Evolutionary conservation across 1,140 invertebrate genomes (phyloP).

Genomic region (Diprion similis): DNA sequence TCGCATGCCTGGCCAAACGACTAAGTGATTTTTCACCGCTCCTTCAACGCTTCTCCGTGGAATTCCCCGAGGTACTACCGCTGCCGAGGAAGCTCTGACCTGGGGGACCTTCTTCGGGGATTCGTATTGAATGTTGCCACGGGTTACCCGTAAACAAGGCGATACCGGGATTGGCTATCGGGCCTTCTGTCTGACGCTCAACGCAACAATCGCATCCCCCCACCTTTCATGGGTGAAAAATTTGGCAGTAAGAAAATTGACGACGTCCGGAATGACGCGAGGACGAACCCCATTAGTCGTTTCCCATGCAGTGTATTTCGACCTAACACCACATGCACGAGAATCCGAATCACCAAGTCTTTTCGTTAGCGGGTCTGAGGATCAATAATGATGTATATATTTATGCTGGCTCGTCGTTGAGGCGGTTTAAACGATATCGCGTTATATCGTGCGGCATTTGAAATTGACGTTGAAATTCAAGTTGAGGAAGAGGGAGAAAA

Average conservation of each 20-base stretch:
- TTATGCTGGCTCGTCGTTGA: neutral
- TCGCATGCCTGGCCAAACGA: too few relatives aligned
- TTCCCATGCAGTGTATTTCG: too few relatives aligned
- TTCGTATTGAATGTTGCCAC: neutral
- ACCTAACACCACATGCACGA: too few relatives aligned
- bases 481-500: neutral
- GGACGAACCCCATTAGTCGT: too few relatives aligned
- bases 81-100: neutral
- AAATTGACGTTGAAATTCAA: neutral
- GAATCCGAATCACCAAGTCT: too few relatives aligned
- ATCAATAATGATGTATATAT: too few relatives aligned
- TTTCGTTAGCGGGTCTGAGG: too few relatives aligned
- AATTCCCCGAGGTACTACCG: neutral
- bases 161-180: neutral
- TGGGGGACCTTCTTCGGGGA: constrained; percentile 3
- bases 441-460: neutral
- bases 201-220: neutral
- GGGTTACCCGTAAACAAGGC: constrained; percentile 1
- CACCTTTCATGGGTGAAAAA: neutral
- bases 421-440: constrained; percentile 1
- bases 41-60: neutral
- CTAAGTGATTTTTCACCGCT: too few relatives aligned
- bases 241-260: too few relatives aligned
- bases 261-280: too few relatives aligned
- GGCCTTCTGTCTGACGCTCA: neutral